A percentile compares a stretch with the other conserved stretches of the same genome.
Conservation (phyloP, 2,888 invertebrate species). For the Alitta virens region DNA sequence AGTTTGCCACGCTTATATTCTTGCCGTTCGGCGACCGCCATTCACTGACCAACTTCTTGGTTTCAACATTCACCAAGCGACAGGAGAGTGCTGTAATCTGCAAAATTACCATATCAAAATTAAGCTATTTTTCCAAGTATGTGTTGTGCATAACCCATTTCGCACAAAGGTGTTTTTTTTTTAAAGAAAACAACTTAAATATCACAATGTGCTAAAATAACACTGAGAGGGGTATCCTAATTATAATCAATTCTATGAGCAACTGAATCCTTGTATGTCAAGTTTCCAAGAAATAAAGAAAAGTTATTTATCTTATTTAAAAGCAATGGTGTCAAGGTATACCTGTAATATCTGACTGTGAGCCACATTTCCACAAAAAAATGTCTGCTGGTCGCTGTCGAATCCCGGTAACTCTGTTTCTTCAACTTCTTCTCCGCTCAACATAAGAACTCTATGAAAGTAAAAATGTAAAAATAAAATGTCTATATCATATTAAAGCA, state of each 20-base stretch:
- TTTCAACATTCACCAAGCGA: conserved; percentile 69
- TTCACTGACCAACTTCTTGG: conserved; percentile 62
- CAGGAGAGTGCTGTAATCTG: conserved; percentile 72
- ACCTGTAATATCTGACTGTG: conserved; percentile 76
- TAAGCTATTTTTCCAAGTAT: too few species aligned
- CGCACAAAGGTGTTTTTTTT: too few species aligned
- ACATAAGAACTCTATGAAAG: conserved; percentile 69
- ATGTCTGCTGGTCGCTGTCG: conserved; percentile 86
- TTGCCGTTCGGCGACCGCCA: conserved; percentile 61
- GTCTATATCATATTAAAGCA: not conserved
- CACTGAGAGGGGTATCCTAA: too few species aligned
- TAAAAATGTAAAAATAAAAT: conserved; percentile 58
- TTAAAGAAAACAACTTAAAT: too few species aligned
- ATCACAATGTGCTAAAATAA: too few species aligned
- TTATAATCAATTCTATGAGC: too few species aligned
- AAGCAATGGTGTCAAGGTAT: too few species aligned
- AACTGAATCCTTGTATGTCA: too few species aligned
- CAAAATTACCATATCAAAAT: too few species aligned
- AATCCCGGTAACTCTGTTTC: conserved; percentile 94
- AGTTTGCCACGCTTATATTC: conserved; percentile 84
- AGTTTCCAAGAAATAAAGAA: too few species aligned
- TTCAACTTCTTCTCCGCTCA: conserved; percentile 95
- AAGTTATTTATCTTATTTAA: too few species aligned
- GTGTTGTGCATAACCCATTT: too few species aligned
- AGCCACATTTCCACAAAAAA: conserved; percentile 88